phyloP scores from a whole-genome alignment of 2,113 vertebrate species.

The Hucho hucho region DNA sequence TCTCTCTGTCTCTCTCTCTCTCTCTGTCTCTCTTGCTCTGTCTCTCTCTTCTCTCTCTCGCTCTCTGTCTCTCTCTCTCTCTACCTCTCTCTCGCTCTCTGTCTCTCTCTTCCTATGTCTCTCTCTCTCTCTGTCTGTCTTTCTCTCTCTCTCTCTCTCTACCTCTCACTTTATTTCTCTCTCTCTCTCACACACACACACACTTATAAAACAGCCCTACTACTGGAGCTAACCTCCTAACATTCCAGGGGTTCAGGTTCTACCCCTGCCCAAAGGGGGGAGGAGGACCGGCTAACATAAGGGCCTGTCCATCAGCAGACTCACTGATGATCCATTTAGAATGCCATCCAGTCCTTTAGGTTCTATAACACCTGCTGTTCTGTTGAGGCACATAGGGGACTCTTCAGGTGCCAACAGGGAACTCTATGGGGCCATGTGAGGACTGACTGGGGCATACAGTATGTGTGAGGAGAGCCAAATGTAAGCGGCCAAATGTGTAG shows the following conservation, averaged over 20 bases:
- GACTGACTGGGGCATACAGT: slow-evolving; percentile 25
- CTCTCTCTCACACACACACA: slow-evolving; percentile 41
- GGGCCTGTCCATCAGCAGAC: slow-evolving; percentile 8
- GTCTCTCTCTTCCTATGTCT: too few relatives aligned
- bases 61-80: too few relatives aligned
- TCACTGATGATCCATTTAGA: neutral
- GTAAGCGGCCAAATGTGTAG: slow-evolving; percentile 36
- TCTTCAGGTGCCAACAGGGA: neutral
- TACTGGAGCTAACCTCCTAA: slow-evolving; percentile 3
- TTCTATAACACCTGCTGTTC: neutral
- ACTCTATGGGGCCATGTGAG: slow-evolving; percentile 30
- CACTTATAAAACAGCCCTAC: slow-evolving; percentile 30
- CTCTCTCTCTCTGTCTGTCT: neutral
- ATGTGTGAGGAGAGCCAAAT: slow-evolving; percentile 47
- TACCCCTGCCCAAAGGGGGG: neutral
- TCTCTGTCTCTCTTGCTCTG: too few relatives aligned
- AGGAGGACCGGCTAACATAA: neutral
- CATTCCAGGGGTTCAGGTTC: slow-evolving; percentile 37
- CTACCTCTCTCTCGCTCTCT: neutral
- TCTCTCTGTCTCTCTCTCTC: slow-evolving; percentile 1
- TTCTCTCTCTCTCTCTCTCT: slow-evolving; percentile 9
- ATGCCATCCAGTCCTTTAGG: neutral
- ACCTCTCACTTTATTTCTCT: neutral
- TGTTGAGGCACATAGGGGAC: too few relatives aligned
- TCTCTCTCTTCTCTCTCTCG: too few relatives aligned